Evolutionary conservation across 2,797 vertebrate genomes (phyloP).

Genomic region (Uromys caudimaculatus): DNA sequence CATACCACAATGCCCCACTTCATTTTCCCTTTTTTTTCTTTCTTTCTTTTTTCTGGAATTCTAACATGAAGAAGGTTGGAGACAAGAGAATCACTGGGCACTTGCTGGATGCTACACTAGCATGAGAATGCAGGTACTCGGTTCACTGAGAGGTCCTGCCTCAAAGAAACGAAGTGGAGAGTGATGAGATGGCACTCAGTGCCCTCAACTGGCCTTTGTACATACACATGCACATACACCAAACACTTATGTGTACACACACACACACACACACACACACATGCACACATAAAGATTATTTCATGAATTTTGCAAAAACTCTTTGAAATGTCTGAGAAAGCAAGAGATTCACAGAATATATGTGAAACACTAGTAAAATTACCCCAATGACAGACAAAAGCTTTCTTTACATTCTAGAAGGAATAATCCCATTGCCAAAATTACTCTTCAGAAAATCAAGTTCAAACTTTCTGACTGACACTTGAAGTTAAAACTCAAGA

Average conservation of each 20-base stretch:
- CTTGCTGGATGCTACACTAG: not conserved
- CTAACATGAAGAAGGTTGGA: not conserved
- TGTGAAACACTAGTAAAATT: not conserved
- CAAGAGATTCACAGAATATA: constrained; percentile 7
- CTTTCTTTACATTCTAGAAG: not conserved
- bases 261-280: not conserved
- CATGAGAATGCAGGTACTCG: not conserved
- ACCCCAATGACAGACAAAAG: not conserved
- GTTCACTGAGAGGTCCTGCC: not conserved
- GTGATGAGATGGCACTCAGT: too few relatives aligned
- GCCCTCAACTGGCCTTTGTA: not conserved
- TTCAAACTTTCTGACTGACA: not conserved
- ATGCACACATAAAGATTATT: not conserved
- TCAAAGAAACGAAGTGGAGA: not conserved
- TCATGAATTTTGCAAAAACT: not conserved
- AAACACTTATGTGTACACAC: too few relatives aligned
- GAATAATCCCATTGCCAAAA: not conserved
- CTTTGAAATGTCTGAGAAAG: not conserved
- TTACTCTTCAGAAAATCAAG: not conserved
- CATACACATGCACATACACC: not conserved
- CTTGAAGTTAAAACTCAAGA: not conserved
- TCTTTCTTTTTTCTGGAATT: not conserved
- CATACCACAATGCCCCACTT: not conserved
- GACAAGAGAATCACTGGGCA: not conserved
- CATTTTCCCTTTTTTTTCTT: not conserved